These are phyloP conservation scores for Metallyticus violacea DNA, from an alignment of 2,888 invertebrate species.

Conservation along the genomic window DNA sequence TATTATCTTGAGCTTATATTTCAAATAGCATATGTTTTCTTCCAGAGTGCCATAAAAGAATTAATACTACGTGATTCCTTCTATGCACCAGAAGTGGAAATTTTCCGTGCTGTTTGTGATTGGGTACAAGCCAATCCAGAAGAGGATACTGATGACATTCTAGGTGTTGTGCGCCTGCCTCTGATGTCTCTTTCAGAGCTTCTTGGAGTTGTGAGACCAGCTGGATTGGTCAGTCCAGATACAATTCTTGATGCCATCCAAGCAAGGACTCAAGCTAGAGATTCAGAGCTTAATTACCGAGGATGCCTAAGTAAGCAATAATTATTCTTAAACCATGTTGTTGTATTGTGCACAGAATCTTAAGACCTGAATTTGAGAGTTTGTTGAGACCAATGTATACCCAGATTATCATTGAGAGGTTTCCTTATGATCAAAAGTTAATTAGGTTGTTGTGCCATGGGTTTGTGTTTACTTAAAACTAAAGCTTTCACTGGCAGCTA, in stretches of 20 bases:
- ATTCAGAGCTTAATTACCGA: slow-evolving; percentile 78
- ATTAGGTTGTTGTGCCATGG: no score
- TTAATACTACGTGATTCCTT: slow-evolving; percentile 90
- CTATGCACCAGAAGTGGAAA: slow-evolving; percentile 93
- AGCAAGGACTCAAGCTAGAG: slow-evolving; percentile 73
- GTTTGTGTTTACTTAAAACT: no score
- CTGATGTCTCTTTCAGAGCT: slow-evolving; percentile 86
- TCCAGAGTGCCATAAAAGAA: slow-evolving; percentile 73
- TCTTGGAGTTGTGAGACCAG: slow-evolving; percentile 83
- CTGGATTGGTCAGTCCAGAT: slow-evolving; percentile 83
- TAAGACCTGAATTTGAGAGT: no score
- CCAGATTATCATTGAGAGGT: no score
- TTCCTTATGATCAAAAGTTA: no score
- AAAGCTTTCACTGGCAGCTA: no score
- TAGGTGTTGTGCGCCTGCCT: slow-evolving; percentile 66
- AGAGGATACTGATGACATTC: slow-evolving; percentile 44
- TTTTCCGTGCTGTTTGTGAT: slow-evolving; percentile 82
- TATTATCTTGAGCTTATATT: background rate
- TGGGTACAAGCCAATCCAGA: slow-evolving; percentile 83
- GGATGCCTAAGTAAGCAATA: slow-evolving; percentile 66
- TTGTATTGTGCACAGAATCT: no score
- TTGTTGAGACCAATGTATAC: no score
- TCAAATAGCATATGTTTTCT: slow-evolving; percentile 23
- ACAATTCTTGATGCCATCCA: slow-evolving; percentile 92
- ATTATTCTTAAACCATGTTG: no score